These are phyloP conservation scores for Myrmecophaga tridactyla DNA, from an alignment of 2,113 vertebrate species.

Conservation along the genomic window DNA sequence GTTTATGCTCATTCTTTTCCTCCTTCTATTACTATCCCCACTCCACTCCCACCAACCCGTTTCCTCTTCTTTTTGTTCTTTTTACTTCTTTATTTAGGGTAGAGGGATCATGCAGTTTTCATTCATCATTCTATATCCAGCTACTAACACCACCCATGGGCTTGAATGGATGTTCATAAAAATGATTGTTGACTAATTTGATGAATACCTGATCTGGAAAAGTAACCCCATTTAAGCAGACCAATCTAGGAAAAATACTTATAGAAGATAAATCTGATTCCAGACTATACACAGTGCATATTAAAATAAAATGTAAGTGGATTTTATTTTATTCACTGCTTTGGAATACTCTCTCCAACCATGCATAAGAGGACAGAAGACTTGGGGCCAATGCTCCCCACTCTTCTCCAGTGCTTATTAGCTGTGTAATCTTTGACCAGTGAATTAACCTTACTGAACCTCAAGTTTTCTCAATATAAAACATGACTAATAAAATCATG, in stretches of 20 bases:
- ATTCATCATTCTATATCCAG: neutral
- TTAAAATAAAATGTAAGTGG: neutral
- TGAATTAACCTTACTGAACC: neutral
- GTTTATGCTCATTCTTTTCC: neutral
- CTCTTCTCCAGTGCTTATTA: neutral
- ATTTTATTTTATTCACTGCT: neutral
- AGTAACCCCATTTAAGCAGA: conserved; percentile 1
- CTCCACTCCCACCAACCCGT: too few species aligned
- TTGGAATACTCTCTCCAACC: neutral
- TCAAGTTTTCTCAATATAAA: neutral
- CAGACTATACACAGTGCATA: neutral
- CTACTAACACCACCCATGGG: neutral
- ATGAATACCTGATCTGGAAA: neutral
- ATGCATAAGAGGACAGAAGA: neutral
- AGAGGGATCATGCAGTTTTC: neutral
- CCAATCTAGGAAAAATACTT: neutral
- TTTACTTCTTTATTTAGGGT: neutral
- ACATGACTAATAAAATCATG: neutral
- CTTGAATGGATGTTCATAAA: neutral
- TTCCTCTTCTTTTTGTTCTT: neutral
- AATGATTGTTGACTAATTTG: conserved; percentile 18
- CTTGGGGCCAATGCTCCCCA: neutral
- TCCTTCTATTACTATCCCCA: too few species aligned
- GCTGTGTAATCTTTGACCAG: neutral
- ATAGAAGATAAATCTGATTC: neutral